phyloP scores from a whole-genome alignment of 2,888 invertebrate species.

The Rapana venosa region DNA sequence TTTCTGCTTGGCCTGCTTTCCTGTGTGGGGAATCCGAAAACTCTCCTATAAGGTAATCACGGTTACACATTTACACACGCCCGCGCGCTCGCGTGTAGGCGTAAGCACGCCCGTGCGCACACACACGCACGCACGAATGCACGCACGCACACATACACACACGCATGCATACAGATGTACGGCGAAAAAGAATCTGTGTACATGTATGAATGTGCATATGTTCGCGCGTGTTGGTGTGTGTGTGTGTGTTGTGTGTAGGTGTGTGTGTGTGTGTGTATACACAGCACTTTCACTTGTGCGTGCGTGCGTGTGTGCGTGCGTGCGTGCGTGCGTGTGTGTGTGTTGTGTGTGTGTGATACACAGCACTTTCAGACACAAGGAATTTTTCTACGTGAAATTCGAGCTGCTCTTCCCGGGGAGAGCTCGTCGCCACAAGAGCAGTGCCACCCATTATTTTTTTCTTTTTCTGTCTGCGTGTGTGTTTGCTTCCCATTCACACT shows the following conservation, averaged over 20 bases:
- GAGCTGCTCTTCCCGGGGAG: too few relatives aligned
- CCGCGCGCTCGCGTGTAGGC: neutral
- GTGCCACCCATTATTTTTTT: too few relatives aligned
- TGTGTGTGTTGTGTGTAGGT: neutral
- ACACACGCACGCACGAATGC: neutral
- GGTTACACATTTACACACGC: neutral
- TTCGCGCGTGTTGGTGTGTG: too few relatives aligned
- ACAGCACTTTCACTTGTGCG: too few relatives aligned
- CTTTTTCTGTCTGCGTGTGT: too few relatives aligned
- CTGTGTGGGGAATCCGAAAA: slow-evolving; percentile 10
- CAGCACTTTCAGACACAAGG: neutral
- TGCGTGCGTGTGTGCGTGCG: neutral
- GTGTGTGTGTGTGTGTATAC: neutral
- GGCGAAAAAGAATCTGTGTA: neutral
- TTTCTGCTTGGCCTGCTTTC: slow-evolving; percentile 31
- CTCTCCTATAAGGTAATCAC: slow-evolving; percentile 28
- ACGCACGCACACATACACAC: neutral
- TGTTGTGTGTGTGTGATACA: too few relatives aligned
- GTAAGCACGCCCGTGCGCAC: too few relatives aligned
- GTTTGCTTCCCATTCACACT: too few relatives aligned
- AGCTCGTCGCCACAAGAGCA: too few relatives aligned
- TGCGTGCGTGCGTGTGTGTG: neutral
- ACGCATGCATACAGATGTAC: neutral
- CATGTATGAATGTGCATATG: too few relatives aligned
- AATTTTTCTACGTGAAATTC: too few relatives aligned